Base-by-base conservation (phyloP, 2,113 vertebrate genomes). In the Fukomys damarensis region DNA sequence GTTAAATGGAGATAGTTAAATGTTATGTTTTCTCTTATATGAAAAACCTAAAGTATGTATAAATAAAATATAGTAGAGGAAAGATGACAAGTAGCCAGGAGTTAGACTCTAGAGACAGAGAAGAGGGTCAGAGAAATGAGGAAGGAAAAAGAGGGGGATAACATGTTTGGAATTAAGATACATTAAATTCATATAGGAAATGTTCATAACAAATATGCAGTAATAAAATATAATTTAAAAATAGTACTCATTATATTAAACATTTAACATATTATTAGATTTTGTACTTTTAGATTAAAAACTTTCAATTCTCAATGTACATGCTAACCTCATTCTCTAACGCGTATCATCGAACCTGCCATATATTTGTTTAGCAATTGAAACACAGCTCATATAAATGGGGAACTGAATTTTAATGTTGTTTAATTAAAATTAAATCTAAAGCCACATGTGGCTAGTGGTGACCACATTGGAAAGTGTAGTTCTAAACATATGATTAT, bases 351-450 rank as follows among this genome's bases (percentile, higher is more conserved):
- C n/a, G n/a, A n/a, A n/a, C n/a, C n/a, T n/a, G n/a, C 10, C 26
- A 12, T 52, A 16, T 30, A 4, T 1, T 38, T 52, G 7, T 46
- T 86, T 38, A 85, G 30, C 14, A 56, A 16, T 68, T 85, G 9
- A 89, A 93, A 74, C 8, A 7, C 2, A 63, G 11, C 43, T 56
- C 32, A 4, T 32, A 4, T 58, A 81, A 89, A 59, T 20, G 6
- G 12, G 43, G 43, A 68, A 43, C 17, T 52, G 16, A 68, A 19
- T 43, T 72, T 94, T 94, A 30, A 56, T 65, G 59, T 41, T 84
- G 59, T 46, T 79, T 24, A 66, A 80, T 80, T 76, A 70, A 88
- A 86, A 61, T 43, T 83, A 79, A 72, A 90, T 87, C 83, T 65
- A 84, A 79, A 68, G 4, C 7, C 38, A 83, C 5, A 59, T 76